Conservation (phyloP, 92 coral and sea anemone species). For the Meandrina meandrites region DNA sequence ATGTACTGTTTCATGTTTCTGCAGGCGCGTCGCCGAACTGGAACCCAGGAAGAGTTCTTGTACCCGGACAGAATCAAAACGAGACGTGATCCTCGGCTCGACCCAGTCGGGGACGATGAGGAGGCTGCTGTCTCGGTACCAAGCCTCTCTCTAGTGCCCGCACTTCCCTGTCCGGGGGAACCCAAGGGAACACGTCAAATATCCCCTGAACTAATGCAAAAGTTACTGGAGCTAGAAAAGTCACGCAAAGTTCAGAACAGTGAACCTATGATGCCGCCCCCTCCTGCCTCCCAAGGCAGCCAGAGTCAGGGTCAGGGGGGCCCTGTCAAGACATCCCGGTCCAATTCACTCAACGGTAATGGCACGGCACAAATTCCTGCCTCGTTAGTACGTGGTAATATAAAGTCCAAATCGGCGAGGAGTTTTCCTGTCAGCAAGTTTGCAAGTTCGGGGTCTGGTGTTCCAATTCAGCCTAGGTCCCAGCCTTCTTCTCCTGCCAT, state of each 20-base stretch:
- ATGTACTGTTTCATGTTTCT: background rate
- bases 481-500: slow-evolving; percentile 94
- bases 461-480: slow-evolving; percentile 69
- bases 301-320: slow-evolving; percentile 44
- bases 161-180: slow-evolving; percentile 54
- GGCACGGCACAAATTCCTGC: slow-evolving; percentile 60
- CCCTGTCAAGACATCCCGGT: slow-evolving; percentile 52
- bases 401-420: slow-evolving; percentile 95
- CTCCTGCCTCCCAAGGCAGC: slow-evolving; percentile 28
- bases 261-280: slow-evolving; percentile 53
- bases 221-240: slow-evolving; percentile 88
- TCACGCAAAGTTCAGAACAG: slow-evolving; percentile 75
- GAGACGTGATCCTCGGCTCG: slow-evolving; percentile 69
- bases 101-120: slow-evolving; percentile 67
- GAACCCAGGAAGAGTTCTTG: slow-evolving; percentile 89
- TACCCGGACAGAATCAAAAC: slow-evolving; percentile 81
- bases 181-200: slow-evolving; percentile 71
- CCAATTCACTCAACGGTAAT: slow-evolving; percentile 59
- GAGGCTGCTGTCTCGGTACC: slow-evolving; percentile 26
- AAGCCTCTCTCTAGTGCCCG: slow-evolving; percentile 49
- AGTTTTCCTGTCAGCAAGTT: slow-evolving; percentile 78
- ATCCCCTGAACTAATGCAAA: slow-evolving; percentile 94
- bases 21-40: slow-evolving; percentile 96
- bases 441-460: slow-evolving; percentile 48
- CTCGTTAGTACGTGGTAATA: slow-evolving; percentile 84